phyloP scores from a whole-genome alignment of 2,797 vertebrate species.

The Sandelia bainsii region DNA sequence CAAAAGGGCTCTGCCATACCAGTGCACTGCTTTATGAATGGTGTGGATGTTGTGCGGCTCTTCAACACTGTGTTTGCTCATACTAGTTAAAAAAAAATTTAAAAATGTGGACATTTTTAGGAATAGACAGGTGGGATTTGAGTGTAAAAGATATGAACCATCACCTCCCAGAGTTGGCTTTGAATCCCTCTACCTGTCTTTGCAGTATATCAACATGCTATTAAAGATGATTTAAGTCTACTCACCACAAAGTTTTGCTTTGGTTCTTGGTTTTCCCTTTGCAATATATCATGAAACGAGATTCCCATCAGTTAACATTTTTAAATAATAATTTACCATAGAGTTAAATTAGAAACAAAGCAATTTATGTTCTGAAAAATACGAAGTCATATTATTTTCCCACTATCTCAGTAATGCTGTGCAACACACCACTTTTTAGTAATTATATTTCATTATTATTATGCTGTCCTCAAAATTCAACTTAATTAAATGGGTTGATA shows the following conservation, averaged over 20 bases:
- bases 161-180: constrained; percentile 73
- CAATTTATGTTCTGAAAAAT: too few relatives aligned
- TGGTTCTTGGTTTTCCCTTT: constrained; percentile 45
- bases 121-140: constrained; percentile 57
- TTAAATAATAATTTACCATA: neutral
- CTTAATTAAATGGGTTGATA: too few relatives aligned
- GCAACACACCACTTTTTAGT: too few relatives aligned
- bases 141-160: constrained; percentile 63
- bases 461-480: too few relatives aligned
- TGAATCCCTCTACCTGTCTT: constrained; percentile 77
- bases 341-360: too few relatives aligned
- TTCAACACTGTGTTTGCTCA: constrained; percentile 75
- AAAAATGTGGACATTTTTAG: constrained; percentile 44
- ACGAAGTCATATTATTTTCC: too few relatives aligned
- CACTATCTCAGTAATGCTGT: too few relatives aligned
- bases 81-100: constrained; percentile 38
- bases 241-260: constrained; percentile 52
- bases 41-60: constrained; percentile 60
- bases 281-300: neutral
- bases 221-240: constrained; percentile 84
- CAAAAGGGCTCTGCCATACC: constrained; percentile 81
- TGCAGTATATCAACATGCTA: constrained; percentile 84
- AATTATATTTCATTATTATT: too few relatives aligned
- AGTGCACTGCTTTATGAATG: constrained; percentile 72
- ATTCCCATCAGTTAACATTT: neutral